A percentile compares a stretch with the other conserved stretches of the same genome.
Evolutionary conservation across 2,888 invertebrate genomes (phyloP).

Genomic region (Habrosyne pyritoides): DNA sequence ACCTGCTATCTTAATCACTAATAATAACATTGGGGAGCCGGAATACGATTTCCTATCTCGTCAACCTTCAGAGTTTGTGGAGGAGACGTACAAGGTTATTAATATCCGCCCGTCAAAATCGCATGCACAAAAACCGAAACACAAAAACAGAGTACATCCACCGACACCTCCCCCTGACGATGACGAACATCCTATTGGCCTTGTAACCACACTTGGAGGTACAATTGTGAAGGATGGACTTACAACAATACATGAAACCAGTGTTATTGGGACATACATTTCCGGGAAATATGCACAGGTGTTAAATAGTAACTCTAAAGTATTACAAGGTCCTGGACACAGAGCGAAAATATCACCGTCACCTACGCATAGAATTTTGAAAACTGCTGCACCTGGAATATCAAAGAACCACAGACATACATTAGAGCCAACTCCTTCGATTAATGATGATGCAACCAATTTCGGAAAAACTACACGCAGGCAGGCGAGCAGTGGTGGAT

Average conservation of each 20-base stretch:
- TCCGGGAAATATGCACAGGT: slow-evolving; percentile 95
- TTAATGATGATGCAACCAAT: slow-evolving; percentile 85
- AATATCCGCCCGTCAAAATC: slow-evolving; percentile 89
- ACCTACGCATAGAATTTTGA: slow-evolving; percentile 87
- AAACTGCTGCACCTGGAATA: slow-evolving; percentile 88
- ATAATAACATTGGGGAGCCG: slow-evolving; percentile 90
- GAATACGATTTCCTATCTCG: slow-evolving; percentile 93
- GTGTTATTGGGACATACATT: slow-evolving; percentile 94
- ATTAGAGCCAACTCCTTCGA: slow-evolving; percentile 86
- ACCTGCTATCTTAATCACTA: slow-evolving; percentile 84
- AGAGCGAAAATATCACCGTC: slow-evolving; percentile 87
- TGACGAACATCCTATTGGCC: slow-evolving; percentile 88
- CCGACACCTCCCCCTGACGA: slow-evolving; percentile 79
- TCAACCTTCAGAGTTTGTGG: slow-evolving; percentile 92
- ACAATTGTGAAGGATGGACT: slow-evolving; percentile 92
- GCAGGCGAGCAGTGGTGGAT: slow-evolving; percentile 71
- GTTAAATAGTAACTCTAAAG: slow-evolving; percentile 90
- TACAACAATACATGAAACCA: slow-evolving; percentile 93
- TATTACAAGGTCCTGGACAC: slow-evolving; percentile 76
- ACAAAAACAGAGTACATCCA: slow-evolving; percentile 69
- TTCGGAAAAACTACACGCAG: slow-evolving; percentile 82
- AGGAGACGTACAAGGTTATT: slow-evolving; percentile 93
- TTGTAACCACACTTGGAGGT: slow-evolving; percentile 93
- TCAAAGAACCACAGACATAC: slow-evolving; percentile 81
- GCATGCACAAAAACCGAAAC: slow-evolving; percentile 74